phyloP scores from a whole-genome alignment of 1,140 invertebrate species.

The Caenorhabditis latens region DNA sequence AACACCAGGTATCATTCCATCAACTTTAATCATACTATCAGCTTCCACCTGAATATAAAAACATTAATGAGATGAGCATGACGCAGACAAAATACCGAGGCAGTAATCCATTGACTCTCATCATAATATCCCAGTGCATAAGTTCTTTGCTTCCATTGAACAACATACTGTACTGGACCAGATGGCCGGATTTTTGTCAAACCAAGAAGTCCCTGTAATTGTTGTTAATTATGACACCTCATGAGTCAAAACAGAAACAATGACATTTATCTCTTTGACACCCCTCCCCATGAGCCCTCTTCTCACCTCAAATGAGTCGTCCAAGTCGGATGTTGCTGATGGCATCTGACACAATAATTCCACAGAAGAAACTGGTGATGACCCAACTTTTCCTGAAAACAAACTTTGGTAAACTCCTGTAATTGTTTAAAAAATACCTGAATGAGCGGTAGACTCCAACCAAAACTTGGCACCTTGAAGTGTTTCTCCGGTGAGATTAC shows the following conservation, averaged over 20 bases:
- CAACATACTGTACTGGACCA: slow-evolving; percentile 54
- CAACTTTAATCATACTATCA: slow-evolving; percentile 57
- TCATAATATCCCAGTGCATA: slow-evolving; percentile 55
- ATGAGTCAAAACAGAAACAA: slow-evolving; percentile 37
- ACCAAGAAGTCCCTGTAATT: slow-evolving; percentile 50
- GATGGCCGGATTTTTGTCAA: slow-evolving; percentile 33
- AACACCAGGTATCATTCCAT: slow-evolving; percentile 64
- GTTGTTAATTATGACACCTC: neutral
- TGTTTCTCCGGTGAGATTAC: slow-evolving; percentile 35
- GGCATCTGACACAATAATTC: slow-evolving; percentile 58
- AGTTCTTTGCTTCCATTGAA: slow-evolving; percentile 63
- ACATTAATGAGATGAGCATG: neutral
- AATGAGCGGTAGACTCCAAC: slow-evolving; percentile 54
- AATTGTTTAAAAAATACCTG: neutral
- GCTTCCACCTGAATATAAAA: slow-evolving; percentile 57
- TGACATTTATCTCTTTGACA: neutral
- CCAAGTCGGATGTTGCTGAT: slow-evolving; percentile 35
- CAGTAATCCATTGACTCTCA: slow-evolving; percentile 64
- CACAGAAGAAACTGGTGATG: slow-evolving; percentile 28
- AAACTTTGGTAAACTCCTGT: neutral
- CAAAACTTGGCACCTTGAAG: slow-evolving; percentile 56
- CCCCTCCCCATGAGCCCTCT: slow-evolving; percentile 20
- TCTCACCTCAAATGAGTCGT: slow-evolving; percentile 56
- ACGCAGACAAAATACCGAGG: slow-evolving; percentile 16
- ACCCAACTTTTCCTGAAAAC: slow-evolving; percentile 48